A percentile compares a stretch with the other conserved stretches of the same genome.
Conservation (phyloP, 2,888 invertebrate species). For the Venustoraphidia nigricollis region DNA sequence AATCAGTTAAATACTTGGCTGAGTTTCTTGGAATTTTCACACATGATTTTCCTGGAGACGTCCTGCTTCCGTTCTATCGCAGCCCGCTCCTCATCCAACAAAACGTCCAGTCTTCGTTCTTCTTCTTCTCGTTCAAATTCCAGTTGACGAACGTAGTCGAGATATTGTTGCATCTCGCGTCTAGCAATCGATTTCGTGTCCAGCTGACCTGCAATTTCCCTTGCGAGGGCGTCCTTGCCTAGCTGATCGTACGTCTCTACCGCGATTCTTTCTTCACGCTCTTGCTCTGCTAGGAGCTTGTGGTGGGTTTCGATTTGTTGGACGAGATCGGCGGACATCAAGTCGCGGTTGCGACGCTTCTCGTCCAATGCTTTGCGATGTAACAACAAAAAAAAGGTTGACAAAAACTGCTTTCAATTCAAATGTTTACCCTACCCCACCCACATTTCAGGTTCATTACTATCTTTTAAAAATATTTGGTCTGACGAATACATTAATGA, state of each 20-base stretch:
- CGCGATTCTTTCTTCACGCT: slow-evolving; percentile 21
- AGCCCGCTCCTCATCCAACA: slow-evolving; percentile 18
- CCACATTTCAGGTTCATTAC: no score
- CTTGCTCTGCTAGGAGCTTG: slow-evolving; percentile 17
- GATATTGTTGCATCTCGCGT: slow-evolving; percentile 21
- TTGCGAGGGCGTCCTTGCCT: slow-evolving; percentile 20
- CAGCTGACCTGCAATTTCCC: slow-evolving; percentile 16
- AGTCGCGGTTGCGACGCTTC: slow-evolving; percentile 16
- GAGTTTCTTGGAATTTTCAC: slow-evolving; percentile 21
- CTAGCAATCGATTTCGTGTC: slow-evolving; percentile 16
- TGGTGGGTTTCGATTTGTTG: slow-evolving; percentile 22
- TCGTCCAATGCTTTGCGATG: slow-evolving; percentile 9
- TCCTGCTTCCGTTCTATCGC: slow-evolving; percentile 20
- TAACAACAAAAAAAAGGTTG: background rate
- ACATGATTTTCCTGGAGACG: no score
- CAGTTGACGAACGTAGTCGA: slow-evolving; percentile 20
- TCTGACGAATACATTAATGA: no score
- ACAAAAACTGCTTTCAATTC: no score
- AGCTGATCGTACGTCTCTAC: slow-evolving; percentile 10
- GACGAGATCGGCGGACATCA: slow-evolving; percentile 18
- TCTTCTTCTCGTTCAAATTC: slow-evolving; percentile 20
- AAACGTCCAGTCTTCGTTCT: slow-evolving; percentile 18
- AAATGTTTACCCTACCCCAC: no score
- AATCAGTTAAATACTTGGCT: slow-evolving; percentile 7
- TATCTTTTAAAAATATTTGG: no score